These are phyloP conservation scores for Neomonachus schauinslandi DNA, from an alignment of 2,113 vertebrate species.

Conservation along the genomic window DNA sequence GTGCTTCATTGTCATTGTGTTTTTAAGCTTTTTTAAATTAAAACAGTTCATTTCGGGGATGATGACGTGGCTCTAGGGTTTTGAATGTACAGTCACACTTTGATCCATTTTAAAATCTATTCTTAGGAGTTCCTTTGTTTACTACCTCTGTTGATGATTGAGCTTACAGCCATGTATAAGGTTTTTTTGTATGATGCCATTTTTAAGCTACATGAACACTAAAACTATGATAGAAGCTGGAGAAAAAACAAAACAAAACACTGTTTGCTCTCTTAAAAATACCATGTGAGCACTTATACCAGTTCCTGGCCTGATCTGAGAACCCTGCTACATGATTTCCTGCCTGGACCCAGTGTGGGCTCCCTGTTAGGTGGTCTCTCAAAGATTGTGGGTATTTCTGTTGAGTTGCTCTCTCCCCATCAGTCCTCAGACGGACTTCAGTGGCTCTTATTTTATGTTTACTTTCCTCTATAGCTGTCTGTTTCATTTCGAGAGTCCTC, in stretches of 20 bases:
- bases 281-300: constrained; percentile 48
- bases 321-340: background rate
- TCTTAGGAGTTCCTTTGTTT: constrained; percentile 79
- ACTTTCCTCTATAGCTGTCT: constrained; percentile 55
- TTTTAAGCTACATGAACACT: constrained; percentile 79
- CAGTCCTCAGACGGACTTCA: background rate
- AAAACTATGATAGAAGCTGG: constrained; percentile 72
- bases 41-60: constrained; percentile 87
- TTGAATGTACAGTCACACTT: constrained; percentile 86
- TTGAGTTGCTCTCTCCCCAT: background rate
- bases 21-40: constrained; percentile 83
- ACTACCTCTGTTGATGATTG: constrained; percentile 86
- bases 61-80: constrained; percentile 85
- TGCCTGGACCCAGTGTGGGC: background rate
- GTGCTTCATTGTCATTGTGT: constrained; percentile 78
- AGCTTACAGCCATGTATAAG: constrained; percentile 65
- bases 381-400: constrained; percentile 41
- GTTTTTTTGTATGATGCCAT: constrained; percentile 62
- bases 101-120: constrained; percentile 75
- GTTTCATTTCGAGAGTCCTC: constrained; percentile 31
- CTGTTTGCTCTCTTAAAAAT: constrained; percentile 54
- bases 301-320: constrained; percentile 58
- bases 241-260: background rate
- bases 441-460: constrained; percentile 58
- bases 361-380: constrained; percentile 39